Percentiles rank a stretch among this genome's conserved stretches.
Evolutionary conservation across 2,113 vertebrate species (phyloP).

Genomic region (Sialia sialis): DNA sequence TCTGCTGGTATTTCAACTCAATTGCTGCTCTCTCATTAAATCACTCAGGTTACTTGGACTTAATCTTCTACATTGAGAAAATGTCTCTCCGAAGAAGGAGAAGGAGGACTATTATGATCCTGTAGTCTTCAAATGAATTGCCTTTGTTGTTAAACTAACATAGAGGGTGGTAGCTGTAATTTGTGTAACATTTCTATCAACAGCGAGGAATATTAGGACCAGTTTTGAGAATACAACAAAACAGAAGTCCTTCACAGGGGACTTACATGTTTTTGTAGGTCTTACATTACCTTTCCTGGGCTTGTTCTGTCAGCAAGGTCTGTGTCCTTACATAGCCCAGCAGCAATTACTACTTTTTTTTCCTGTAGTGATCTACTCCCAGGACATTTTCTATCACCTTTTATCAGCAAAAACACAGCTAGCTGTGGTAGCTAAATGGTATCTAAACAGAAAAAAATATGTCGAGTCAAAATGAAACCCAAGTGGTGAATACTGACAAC

Average conservation of each 20-base stretch:
- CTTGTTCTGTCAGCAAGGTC: background rate
- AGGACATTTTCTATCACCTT: constrained; percentile 1
- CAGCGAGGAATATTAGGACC: background rate
- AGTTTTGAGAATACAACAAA: background rate
- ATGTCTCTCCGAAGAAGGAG: background rate
- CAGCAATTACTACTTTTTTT: constrained; percentile 8
- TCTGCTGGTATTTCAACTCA: background rate
- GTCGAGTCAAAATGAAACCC: background rate
- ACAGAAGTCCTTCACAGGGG: background rate
- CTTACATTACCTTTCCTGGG: background rate
- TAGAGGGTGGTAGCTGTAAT: background rate
- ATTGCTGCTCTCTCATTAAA: background rate
- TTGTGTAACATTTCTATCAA: background rate
- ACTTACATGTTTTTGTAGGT: background rate
- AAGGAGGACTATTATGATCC: background rate
- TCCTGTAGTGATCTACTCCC: background rate
- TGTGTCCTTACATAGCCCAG: background rate
- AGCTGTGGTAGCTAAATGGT: background rate
- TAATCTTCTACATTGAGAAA: background rate
- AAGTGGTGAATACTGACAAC: constrained; percentile 4
- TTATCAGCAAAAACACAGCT: constrained; percentile 1
- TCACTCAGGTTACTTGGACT: background rate
- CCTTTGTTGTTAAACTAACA: background rate
- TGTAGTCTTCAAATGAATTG: background rate
- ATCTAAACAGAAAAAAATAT: background rate